Base-by-base conservation (phyloP, 2,888 invertebrate genomes). In the Apamea sordens region DNA sequence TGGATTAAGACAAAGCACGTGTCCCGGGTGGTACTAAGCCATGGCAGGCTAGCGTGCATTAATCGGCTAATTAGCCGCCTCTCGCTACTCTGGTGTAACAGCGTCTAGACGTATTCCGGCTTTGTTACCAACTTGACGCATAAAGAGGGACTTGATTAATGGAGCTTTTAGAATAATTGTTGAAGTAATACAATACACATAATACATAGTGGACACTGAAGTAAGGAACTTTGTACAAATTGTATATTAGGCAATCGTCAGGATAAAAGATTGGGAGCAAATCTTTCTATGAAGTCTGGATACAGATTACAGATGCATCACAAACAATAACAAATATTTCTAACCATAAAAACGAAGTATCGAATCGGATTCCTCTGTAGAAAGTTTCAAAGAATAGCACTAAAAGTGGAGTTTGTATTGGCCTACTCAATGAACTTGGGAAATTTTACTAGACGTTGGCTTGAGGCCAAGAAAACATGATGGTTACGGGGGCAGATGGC, bases 401-500 rank as follows among this genome's bases (percentile, higher is more conserved):
- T 91, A 90, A 92, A 92, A 91, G 89, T 89, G 86, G 89, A 91
- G 89, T 90, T 89, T 79, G 84, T 88, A 90, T 90, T 90, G 92
- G 91, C 88, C 90, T 92, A 91, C 91, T 93, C 92, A 93, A 93
- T 94, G 94, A 94, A 94, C 94, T 93, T 93, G 93, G 91, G 89
- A 90, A 90, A 90, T 92, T 91, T 92, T 91, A 91, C 91, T 92
- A 91, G 91, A 89, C 83, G 84, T 90, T 94, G 94, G 94, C 94
- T 93, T 72, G 53, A 84, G 75, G 91, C 94, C 94, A 94, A 93
- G 89, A 90, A 86, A 88, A 88, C 86, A 89, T 89, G 88, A 88
- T 89, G 89, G 87, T 88, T 87, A 83, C 87, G 71, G 88, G 86
- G 86, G 84, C 89, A 91, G 91, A 91, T 89, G 89, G 91, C 91